These are phyloP conservation scores for Xiphydria camelus DNA, from an alignment of 2,888 invertebrate genomes.

Conservation along the genomic window DNA sequence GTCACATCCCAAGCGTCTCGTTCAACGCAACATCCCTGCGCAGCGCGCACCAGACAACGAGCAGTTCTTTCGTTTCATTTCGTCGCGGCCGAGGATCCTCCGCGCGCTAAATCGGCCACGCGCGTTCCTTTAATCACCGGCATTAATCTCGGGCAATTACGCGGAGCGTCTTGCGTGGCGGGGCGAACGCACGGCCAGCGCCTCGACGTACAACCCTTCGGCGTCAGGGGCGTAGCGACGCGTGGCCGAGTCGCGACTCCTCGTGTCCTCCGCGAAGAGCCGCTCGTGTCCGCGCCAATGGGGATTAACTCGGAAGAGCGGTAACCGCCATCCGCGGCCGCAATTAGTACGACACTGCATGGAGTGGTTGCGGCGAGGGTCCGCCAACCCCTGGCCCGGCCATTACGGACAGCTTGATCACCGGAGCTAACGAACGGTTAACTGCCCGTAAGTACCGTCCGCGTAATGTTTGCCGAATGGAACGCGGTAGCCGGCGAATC, in stretches of 20 bases:
- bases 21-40: too few species aligned
- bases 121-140: constrained; percentile 46
- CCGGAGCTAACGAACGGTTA: constrained; percentile 46
- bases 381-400: constrained; percentile 25
- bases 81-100: background rate
- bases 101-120: background rate
- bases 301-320: constrained; percentile 51
- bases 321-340: constrained; percentile 55
- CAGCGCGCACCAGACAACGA: too few species aligned
- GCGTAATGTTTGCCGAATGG: too few species aligned
- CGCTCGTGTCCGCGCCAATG: constrained; percentile 39
- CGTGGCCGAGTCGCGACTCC: too few species aligned
- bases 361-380: constrained; percentile 48
- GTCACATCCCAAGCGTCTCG: too few species aligned
- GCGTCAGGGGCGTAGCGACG: constrained; percentile 43
- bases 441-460: constrained; percentile 34
- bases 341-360: constrained; percentile 55
- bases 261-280: too few species aligned
- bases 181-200: constrained; percentile 34
- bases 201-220: constrained; percentile 40
- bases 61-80: too few species aligned
- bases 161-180: constrained; percentile 39
- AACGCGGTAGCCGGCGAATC: background rate
- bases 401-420: constrained; percentile 44
- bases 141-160: constrained; percentile 51